These are phyloP conservation scores for Myripristis murdjan DNA, from an alignment of 2,797 vertebrate species.

Conservation along the genomic window DNA sequence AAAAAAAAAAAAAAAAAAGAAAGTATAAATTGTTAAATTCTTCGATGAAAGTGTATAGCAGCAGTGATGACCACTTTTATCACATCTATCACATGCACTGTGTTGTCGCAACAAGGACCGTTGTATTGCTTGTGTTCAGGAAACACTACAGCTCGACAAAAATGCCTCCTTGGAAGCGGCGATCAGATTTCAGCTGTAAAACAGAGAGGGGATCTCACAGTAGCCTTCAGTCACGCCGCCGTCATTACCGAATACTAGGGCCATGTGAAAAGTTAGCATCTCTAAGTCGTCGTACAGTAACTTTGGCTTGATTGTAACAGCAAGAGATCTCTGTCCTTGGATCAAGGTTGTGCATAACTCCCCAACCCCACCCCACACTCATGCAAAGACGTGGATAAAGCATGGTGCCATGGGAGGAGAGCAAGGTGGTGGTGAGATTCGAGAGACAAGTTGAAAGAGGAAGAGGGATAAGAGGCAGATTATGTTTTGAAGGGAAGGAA, in stretches of 20 bases:
- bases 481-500: slow-evolving; percentile 21
- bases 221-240: neutral
- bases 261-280: neutral
- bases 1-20: neutral
- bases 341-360: slow-evolving; percentile 5
- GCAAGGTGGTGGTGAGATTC: slow-evolving; percentile 2
- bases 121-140: neutral
- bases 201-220: neutral
- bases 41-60: neutral
- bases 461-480: slow-evolving; percentile 31
- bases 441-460: slow-evolving; percentile 34
- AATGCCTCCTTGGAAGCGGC: neutral
- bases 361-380: neutral
- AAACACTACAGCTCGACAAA: neutral
- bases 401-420: slow-evolving; percentile 3
- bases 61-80: neutral
- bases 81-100: slow-evolving; percentile 22
- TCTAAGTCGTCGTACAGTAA: slow-evolving; percentile 8
- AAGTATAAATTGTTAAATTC: slow-evolving; percentile 9
- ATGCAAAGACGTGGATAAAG: slow-evolving; percentile 13
- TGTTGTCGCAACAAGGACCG: too few species aligned
- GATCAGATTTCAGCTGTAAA: neutral
- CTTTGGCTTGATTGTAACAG: slow-evolving; percentile 20
- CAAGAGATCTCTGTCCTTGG: slow-evolving; percentile 11
- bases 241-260: neutral